phyloP scores from a whole-genome alignment of 2,797 vertebrate genomes.

The Phalloptychus januarius region DNA sequence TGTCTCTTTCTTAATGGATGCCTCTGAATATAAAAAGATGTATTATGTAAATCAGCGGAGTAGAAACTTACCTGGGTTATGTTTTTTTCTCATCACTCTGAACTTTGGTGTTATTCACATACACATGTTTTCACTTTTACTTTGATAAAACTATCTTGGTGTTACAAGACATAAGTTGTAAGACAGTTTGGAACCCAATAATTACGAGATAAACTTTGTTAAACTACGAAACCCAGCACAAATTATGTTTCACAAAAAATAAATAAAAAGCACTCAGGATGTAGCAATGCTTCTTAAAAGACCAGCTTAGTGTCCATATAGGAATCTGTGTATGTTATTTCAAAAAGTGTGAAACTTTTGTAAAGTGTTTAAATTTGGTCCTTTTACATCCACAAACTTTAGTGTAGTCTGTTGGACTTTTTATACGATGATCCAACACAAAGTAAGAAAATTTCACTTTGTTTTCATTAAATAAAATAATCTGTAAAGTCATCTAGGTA shows the following conservation, averaged over 20 bases:
- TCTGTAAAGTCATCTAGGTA: not conserved
- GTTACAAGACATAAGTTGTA: not conserved
- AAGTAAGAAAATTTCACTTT: not conserved
- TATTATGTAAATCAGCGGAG: slow-evolving; percentile 22
- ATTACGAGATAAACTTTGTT: not conserved
- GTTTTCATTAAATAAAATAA: not conserved
- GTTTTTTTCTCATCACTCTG: slow-evolving; percentile 3
- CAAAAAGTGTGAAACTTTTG: not conserved
- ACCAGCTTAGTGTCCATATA: not conserved
- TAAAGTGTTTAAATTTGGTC: not conserved
- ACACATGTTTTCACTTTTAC: slow-evolving; percentile 7
- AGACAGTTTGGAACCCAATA: not conserved
- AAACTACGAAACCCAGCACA: not conserved
- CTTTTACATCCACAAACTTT: not conserved
- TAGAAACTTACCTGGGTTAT: slow-evolving; percentile 42
- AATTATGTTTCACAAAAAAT: not conserved
- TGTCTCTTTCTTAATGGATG: not conserved
- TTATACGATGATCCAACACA: not conserved
- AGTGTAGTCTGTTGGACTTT: not conserved
- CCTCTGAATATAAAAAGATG: not conserved
- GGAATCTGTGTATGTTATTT: not conserved
- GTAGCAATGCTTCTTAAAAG: not conserved
- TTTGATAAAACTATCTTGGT: not conserved
- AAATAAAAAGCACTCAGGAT: not conserved
- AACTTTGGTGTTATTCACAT: slow-evolving; percentile 6